Evolutionary conservation across 2,888 invertebrate species (phyloP), one percentile per base, ranked within the genome.

Genomic region (Drosophila leonis): DNA sequence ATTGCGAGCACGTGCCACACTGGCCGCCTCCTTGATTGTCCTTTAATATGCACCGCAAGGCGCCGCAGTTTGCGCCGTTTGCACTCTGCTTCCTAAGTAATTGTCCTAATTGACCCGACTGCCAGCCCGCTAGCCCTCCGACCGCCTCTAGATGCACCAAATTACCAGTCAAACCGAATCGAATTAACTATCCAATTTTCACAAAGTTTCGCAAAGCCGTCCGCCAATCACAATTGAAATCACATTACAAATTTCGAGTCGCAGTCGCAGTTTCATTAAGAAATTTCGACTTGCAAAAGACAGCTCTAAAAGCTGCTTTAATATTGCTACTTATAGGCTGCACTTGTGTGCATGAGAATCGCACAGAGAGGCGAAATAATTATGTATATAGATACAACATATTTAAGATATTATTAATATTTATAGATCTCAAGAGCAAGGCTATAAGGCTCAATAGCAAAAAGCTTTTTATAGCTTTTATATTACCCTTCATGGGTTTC

Each of bases 41-140:
- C 75, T 70, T 77, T 77, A 78, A 77, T 78, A 66, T 77, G 70
- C 77, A 77, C 42, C 79, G 54, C 76, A 56, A 42, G 64, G 46
- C 78, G 46, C 12, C 55, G 20, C 29, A 39, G 63, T 37, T 35
- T n/a, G 56, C 48, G 15, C 41, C 70, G 52, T 62, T 76, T 62
- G 57, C 77, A 75, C 71, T 72, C 44, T n/a, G 44, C 29, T 33
- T 59, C 65, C 63, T 42, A 52, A 65, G 62, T 74, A 78, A 69
- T 69, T 69, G 75, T 63, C 79, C 62, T 68, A 69, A 78, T 65
- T 78, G 75, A 72, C 41, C 57, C 24, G 46, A 54, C 55, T 12
- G 66, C 31, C 33, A 20, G 51, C 33, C 33, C 1, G 24, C 24
- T 4, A 3, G 24, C 24, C 24, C 33, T 20, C 33, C 4, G 48